phyloP scores from a whole-genome alignment of 1,140 invertebrate genomes.

The Aphelinus certus region DNA sequence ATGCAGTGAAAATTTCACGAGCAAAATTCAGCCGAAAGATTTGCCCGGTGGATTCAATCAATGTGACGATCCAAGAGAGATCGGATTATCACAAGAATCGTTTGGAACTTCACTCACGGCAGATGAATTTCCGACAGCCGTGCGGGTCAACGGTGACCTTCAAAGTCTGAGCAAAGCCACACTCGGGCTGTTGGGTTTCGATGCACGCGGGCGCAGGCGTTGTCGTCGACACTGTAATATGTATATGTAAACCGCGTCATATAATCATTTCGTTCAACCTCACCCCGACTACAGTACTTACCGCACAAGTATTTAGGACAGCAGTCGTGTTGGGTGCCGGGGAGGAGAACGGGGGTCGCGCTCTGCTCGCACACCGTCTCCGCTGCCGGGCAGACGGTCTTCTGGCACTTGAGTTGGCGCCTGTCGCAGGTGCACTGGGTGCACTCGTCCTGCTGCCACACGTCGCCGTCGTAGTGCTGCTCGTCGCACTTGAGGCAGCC shows the following conservation, averaged over 20 bases:
- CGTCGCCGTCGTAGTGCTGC: slow-evolving; percentile 71
- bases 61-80: too few species aligned
- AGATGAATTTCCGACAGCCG: slow-evolving; percentile 76
- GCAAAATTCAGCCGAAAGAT: too few species aligned
- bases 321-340: slow-evolving; percentile 70
- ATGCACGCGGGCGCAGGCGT: slow-evolving; percentile 67
- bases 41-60: too few species aligned
- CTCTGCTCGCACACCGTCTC: slow-evolving; percentile 71
- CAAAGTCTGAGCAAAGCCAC: slow-evolving; percentile 75
- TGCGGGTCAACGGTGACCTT: slow-evolving; percentile 70
- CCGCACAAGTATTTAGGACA: slow-evolving; percentile 76
- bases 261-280: neutral
- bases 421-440: slow-evolving; percentile 77
- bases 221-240: slow-evolving; percentile 65
- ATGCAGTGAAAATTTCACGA: too few species aligned
- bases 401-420: slow-evolving; percentile 67
- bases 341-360: slow-evolving; percentile 65
- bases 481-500: slow-evolving; percentile 75
- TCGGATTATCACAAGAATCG: too few species aligned
- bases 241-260: neutral
- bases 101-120: slow-evolving; percentile 63
- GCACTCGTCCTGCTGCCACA: slow-evolving; percentile 77
- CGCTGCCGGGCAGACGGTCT: slow-evolving; percentile 67
- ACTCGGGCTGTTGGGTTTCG: slow-evolving; percentile 72
- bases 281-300: slow-evolving; percentile 53